Percentiles rank a stretch among this genome's conserved stretches.
Conservation (phyloP, 2,888 invertebrate genomes). For the Lutraria lutraria region DNA sequence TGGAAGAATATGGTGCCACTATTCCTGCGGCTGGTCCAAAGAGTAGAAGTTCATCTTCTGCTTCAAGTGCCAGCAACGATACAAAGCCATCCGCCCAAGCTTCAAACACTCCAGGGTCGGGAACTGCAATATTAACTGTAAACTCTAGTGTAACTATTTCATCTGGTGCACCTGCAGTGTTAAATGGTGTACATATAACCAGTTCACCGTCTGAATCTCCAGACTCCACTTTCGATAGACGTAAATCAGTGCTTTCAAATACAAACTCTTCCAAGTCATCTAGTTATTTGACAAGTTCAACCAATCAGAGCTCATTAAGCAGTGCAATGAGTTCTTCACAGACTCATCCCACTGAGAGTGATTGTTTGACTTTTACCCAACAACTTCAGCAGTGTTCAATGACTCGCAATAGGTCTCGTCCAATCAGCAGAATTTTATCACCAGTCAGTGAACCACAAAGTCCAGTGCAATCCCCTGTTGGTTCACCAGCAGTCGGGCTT, state of each 20-base stretch:
- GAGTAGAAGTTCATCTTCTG: slow-evolving; percentile 80
- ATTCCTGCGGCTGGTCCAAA: slow-evolving; percentile 77
- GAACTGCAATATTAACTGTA: slow-evolving; percentile 59
- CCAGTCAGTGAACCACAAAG: slow-evolving; percentile 91
- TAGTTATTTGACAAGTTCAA: slow-evolving; percentile 91
- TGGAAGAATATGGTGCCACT: slow-evolving; percentile 89
- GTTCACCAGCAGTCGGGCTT: slow-evolving; percentile 89
- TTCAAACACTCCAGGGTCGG: slow-evolving; percentile 57
- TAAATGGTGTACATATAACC: slow-evolving; percentile 73
- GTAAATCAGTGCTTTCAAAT: slow-evolving; percentile 86
- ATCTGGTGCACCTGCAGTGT: slow-evolving; percentile 63
- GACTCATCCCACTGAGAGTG: slow-evolving; percentile 71
- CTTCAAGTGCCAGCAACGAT: slow-evolving; percentile 81
- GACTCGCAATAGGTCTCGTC: slow-evolving; percentile 90
- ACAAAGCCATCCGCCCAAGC: slow-evolving; percentile 70
- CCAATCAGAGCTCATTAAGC: slow-evolving; percentile 83
- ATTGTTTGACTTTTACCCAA: slow-evolving; percentile 93
- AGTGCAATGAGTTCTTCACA: slow-evolving; percentile 65
- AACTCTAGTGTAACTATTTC: slow-evolving; percentile 65
- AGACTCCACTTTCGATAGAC: slow-evolving; percentile 87
- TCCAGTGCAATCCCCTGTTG: slow-evolving; percentile 93
- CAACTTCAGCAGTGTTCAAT: slow-evolving; percentile 94
- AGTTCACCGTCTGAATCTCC: slow-evolving; percentile 85
- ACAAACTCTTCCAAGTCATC: slow-evolving; percentile 90
- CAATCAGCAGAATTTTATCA: slow-evolving; percentile 89